phyloP scores from a whole-genome alignment of 2,888 invertebrate genomes.

The Acrobeloides nanus region DNA sequence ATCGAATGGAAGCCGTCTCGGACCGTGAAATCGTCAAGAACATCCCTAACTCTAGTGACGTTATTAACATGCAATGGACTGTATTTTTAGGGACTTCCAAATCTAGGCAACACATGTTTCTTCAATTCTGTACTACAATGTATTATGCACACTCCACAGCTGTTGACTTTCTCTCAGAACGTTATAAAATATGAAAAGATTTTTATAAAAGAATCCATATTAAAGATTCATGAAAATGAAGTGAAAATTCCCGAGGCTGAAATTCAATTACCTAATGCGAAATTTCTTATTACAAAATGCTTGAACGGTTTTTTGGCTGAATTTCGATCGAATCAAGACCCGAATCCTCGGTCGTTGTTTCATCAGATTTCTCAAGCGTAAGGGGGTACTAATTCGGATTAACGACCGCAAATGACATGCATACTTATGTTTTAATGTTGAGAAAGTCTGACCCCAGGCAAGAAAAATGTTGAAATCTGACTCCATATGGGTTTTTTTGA shows the following conservation, averaged over 20 bases:
- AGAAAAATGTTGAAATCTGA: no score
- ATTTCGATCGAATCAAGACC: slow-evolving; percentile 18
- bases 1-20: no score
- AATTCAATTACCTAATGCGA: slow-evolving; percentile 14
- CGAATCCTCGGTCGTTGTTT: slow-evolving; percentile 28
- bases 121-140: slow-evolving; percentile 45
- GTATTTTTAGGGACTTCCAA: slow-evolving; percentile 34
- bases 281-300: slow-evolving; percentile 22
- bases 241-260: slow-evolving; percentile 18
- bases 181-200: slow-evolving; percentile 5
- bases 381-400: no score
- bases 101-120: slow-evolving; percentile 49
- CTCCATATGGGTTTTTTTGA: no score
- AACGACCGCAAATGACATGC: no score
- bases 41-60: no score
- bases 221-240: slow-evolving; percentile 13
- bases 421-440: no score
- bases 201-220: slow-evolving; percentile 4
- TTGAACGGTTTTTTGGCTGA: slow-evolving; percentile 24
- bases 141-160: slow-evolving; percentile 32
- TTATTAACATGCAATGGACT: no score
- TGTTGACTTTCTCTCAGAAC: slow-evolving; percentile 23
- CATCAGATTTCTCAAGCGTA: slow-evolving; percentile 20
- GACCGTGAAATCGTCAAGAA: no score
- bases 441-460: no score